phyloP scores from a whole-genome alignment of 2,113 vertebrate genomes.

The Lipotes vexillifer region DNA sequence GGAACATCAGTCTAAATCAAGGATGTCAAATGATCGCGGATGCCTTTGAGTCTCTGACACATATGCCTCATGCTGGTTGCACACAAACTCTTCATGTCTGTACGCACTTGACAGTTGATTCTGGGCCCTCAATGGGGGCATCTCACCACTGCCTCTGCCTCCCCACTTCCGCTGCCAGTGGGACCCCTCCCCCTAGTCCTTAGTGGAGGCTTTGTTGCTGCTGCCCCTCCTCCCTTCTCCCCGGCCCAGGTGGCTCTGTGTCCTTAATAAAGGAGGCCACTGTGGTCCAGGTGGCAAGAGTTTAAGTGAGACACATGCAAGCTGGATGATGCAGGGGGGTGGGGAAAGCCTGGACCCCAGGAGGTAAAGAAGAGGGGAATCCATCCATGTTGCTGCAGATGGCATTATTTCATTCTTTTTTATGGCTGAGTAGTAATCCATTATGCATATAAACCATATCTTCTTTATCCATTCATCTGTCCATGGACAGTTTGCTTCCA shows the following conservation, averaged over 20 bases:
- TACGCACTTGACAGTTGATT: too few species aligned
- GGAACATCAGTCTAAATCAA: background rate
- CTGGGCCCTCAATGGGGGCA: background rate
- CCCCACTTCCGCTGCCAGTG: background rate
- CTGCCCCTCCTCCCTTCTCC: background rate
- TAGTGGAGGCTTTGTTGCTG: background rate
- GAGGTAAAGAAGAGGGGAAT: background rate
- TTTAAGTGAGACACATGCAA: background rate
- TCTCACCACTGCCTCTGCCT: rapidly evolving
- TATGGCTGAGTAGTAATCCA: too few species aligned
- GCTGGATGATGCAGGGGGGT: background rate
- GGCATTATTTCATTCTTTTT: too few species aligned
- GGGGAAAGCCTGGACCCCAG: background rate
- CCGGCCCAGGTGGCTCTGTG: background rate
- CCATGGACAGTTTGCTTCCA: too few species aligned
- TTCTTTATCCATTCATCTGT: too few species aligned
- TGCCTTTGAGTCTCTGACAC: background rate
- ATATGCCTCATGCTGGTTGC: rapidly evolving
- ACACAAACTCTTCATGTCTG: rapidly evolving
- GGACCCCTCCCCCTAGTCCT: background rate
- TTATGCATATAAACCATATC: too few species aligned
- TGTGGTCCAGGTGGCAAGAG: background rate
- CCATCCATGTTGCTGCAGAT: too few species aligned
- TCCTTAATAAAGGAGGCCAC: background rate
- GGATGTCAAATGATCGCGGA: rapidly evolving